Evolutionary conservation across 2,797 vertebrate species (phyloP).

Genomic region (Simalia tracyae): DNA sequence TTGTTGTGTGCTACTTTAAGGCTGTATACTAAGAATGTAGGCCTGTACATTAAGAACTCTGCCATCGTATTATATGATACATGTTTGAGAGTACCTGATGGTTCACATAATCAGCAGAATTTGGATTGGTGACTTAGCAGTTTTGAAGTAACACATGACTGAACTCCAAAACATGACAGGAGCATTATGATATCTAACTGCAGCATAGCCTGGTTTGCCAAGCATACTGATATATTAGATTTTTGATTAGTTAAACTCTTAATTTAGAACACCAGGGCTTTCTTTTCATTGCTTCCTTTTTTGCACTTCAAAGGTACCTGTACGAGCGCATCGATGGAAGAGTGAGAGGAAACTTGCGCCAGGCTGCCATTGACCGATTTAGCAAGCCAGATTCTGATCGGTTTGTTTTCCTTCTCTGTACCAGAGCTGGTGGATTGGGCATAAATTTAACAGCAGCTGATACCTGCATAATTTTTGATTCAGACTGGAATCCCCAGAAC

Average conservation of each 20-base stretch:
- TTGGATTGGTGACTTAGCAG: neutral
- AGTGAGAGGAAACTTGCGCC: conserved; percentile 92
- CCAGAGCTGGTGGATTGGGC: conserved; percentile 93
- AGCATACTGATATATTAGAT: neutral
- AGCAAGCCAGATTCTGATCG: conserved; percentile 97
- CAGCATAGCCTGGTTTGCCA: neutral
- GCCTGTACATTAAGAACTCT: neutral
- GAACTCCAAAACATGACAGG: neutral
- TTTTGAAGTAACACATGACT: neutral
- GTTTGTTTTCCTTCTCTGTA: conserved; percentile 98
- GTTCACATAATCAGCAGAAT: neutral
- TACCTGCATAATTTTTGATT: conserved; percentile 98
- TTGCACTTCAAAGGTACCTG: conserved; percentile 81
- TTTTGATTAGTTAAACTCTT: rapidly evolving
- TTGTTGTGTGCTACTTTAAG: neutral
- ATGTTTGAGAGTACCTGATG: neutral
- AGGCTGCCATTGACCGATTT: conserved; percentile 98
- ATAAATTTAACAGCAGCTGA: conserved; percentile 98
- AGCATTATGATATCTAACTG: neutral
- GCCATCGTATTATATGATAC: neutral
- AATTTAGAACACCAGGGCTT: neutral
- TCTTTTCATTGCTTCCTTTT: rapidly evolving
- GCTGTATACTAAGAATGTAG: neutral
- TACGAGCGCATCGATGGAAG: conserved; percentile 96
- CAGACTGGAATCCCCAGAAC: conserved; percentile 99